These are phyloP conservation scores for Pristionchus fissidentatus DNA, from an alignment of 2,888 invertebrate species.

Conservation along the genomic window DNA sequence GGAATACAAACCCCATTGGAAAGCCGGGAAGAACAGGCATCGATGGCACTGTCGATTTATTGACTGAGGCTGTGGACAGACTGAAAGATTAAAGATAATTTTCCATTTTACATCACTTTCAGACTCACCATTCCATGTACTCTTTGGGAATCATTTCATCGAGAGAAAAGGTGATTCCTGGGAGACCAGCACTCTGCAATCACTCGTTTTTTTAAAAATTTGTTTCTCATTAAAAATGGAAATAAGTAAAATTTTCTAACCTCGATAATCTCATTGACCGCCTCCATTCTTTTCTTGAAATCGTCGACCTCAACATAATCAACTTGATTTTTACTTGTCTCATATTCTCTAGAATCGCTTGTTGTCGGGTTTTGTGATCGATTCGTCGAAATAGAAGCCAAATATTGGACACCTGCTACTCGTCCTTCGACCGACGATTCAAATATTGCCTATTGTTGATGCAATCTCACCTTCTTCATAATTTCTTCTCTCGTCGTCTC, in stretches of 20 bases:
- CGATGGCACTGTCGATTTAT: neutral
- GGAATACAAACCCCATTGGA: neutral
- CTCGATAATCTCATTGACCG: slow-evolving; percentile 31
- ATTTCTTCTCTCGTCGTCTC: slow-evolving; percentile 5
- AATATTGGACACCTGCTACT: too few species aligned
- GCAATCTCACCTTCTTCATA: neutral
- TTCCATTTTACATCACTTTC: neutral
- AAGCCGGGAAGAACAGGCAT: slow-evolving; percentile 24
- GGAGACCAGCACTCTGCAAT: slow-evolving; percentile 9
- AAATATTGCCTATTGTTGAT: too few species aligned
- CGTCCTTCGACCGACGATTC: too few species aligned
- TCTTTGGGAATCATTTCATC: slow-evolving; percentile 36
- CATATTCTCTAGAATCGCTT: neutral
- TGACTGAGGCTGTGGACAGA: neutral
- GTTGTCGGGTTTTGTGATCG: neutral
- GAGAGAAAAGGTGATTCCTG: neutral
- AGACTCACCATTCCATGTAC: neutral
- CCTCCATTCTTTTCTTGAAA: neutral
- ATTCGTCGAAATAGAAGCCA: too few species aligned
- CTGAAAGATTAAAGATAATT: slow-evolving; percentile 13
- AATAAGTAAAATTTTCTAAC: neutral
- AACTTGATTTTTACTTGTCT: neutral
- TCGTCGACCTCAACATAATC: slow-evolving; percentile 6
- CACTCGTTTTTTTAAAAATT: neutral
- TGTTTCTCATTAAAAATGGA: neutral